These are phyloP conservation scores for Rhynchophorus ferrugineus DNA, from an alignment of 1,140 invertebrate genomes.

Conservation along the genomic window DNA sequence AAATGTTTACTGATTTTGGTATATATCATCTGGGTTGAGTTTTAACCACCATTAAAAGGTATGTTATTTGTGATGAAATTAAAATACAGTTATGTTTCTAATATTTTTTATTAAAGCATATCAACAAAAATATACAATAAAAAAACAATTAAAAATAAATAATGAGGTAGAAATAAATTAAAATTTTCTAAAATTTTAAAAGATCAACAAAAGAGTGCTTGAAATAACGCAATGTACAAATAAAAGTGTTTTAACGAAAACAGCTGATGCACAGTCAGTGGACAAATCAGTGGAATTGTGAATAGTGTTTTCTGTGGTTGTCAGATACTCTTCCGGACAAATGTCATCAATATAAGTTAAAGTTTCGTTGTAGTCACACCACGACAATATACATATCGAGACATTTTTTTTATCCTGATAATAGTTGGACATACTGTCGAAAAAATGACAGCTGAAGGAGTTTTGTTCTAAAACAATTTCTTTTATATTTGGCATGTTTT, in stretches of 20 bases:
- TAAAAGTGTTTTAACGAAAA: background rate
- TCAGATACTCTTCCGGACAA: slow-evolving; percentile 16
- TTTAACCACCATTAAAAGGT: too few relatives aligned
- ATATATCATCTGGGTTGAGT: too few relatives aligned
- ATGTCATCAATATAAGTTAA: slow-evolving; percentile 20
- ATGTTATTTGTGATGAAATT: too few relatives aligned
- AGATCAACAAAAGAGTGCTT: slow-evolving; percentile 14
- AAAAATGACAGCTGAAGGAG: too few relatives aligned
- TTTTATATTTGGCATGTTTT: slow-evolving; percentile 32
- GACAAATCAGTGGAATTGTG: slow-evolving; percentile 24
- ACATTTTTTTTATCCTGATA: slow-evolving; percentile 27
- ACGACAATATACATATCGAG: slow-evolving; percentile 24
- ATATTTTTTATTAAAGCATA: slow-evolving; percentile 4
- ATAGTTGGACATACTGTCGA: slow-evolving; percentile 31
- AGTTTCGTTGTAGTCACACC: slow-evolving; percentile 26
- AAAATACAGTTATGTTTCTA: too few relatives aligned
- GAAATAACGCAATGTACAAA: slow-evolving; percentile 12
- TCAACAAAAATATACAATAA: slow-evolving; percentile 9
- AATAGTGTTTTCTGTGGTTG: slow-evolving; percentile 3
- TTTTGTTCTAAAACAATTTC: slow-evolving; percentile 31
- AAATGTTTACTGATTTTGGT: too few relatives aligned
- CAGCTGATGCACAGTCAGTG: slow-evolving; percentile 11
- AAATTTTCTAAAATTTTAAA: slow-evolving; percentile 12
- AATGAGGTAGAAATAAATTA: slow-evolving; percentile 22
- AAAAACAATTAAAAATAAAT: slow-evolving; percentile 18